phyloP scores from a whole-genome alignment of 53 echinoderm and acorn worm species.

The Holothuria scabra region DNA sequence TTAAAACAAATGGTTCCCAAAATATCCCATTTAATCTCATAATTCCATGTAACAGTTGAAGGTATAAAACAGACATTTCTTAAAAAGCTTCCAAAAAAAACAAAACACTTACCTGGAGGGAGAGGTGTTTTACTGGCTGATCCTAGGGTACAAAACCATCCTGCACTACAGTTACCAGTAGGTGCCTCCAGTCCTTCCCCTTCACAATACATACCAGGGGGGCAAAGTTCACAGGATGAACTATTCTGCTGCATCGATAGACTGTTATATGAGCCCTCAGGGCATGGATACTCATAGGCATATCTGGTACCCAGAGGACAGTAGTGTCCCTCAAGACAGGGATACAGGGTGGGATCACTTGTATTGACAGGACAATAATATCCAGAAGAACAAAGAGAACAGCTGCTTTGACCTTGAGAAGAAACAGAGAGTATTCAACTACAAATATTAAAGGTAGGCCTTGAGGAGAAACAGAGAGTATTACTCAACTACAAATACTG shows the following conservation, averaged over 20 bases:
- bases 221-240: constrained; percentile 93
- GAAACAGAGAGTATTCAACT: background rate
- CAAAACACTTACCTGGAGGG: constrained; percentile 68
- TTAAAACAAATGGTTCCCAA: no score
- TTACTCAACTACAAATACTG: no score
- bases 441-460: no score
- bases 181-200: constrained; percentile 85
- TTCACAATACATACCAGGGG: constrained; percentile 95
- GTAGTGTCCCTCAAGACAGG: constrained; percentile 84
- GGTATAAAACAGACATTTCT: no score
- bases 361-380: constrained; percentile 94
- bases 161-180: constrained; percentile 93
- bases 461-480: background rate
- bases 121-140: constrained; percentile 76
- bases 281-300: constrained; percentile 78
- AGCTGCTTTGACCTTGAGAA: constrained; percentile 62
- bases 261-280: constrained; percentile 90
- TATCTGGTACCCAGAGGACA: constrained; percentile 82
- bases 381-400: constrained; percentile 68
- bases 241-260: constrained; percentile 83
- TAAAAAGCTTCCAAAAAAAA: no score
- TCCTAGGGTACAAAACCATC: constrained; percentile 96
- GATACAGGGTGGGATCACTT: constrained; percentile 86
- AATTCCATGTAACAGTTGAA: no score
- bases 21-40: no score